These are phyloP conservation scores for Caenorhabditis sinica DNA, from an alignment of 2,888 invertebrate species.

Conservation along the genomic window DNA sequence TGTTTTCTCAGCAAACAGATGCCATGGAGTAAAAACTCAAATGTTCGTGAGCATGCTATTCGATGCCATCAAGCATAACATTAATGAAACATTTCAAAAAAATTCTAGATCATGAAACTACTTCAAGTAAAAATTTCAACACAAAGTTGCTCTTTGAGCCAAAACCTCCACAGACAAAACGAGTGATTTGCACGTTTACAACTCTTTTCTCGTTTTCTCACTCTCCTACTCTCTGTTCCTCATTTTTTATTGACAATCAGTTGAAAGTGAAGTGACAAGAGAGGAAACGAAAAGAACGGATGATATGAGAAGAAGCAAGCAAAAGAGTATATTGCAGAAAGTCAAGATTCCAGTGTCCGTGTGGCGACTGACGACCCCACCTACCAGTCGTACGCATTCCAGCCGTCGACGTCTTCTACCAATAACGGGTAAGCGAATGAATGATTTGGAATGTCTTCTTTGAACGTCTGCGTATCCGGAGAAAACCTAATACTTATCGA, in stretches of 20 bases:
- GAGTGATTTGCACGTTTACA: conserved; percentile 34
- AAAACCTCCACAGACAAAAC: not conserved
- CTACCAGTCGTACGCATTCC: conserved; percentile 65
- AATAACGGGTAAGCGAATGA: conserved; percentile 35
- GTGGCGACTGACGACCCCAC: conserved; percentile 66
- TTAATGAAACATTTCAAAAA: not conserved
- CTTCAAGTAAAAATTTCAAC: not conserved
- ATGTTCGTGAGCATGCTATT: too few species aligned
- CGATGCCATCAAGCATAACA: not conserved
- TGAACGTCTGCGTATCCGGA: conserved; percentile 29
- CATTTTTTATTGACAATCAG: conserved; percentile 62
- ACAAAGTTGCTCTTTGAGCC: conserved; percentile 12
- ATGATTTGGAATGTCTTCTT: conserved; percentile 13
- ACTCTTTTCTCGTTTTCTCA: conserved; percentile 7
- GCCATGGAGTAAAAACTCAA: too few species aligned
- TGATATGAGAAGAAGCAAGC: not conserved
- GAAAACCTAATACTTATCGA: conserved; percentile 26
- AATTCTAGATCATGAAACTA: not conserved
- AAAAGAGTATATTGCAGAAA: conserved; percentile 40
- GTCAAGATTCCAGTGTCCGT: conserved; percentile 42
- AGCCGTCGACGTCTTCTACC: conserved; percentile 61
- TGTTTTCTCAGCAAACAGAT: too few species aligned
- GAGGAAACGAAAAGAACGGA: conserved; percentile 15
- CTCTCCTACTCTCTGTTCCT: conserved; percentile 31
- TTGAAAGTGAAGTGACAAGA: conserved; percentile 51